These are phyloP conservation scores for Metellina segmentata DNA, from an alignment of 2,888 invertebrate genomes.

Conservation along the genomic window DNA sequence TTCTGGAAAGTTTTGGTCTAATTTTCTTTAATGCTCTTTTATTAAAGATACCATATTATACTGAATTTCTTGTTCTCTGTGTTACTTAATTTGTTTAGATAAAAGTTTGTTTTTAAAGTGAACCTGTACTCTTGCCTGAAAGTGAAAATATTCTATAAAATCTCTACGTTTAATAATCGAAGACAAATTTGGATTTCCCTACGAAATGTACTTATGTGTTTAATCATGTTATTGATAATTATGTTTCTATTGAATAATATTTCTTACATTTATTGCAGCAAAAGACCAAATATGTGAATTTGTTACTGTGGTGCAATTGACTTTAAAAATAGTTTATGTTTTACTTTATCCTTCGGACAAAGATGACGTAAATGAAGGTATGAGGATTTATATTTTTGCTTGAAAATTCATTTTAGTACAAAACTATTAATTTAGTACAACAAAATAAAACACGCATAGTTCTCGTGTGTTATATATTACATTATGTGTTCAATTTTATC, in stretches of 20 bases:
- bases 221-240: background rate
- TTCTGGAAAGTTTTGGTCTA: no score
- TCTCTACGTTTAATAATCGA: no score
- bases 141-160: no score
- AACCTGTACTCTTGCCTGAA: no score
- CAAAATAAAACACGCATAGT: no score
- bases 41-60: no score
- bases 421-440: background rate
- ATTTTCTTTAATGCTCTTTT: background rate
- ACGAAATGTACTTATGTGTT: background rate
- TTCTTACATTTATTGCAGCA: slow-evolving; percentile 41
- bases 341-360: slow-evolving; percentile 39
- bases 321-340: slow-evolving; percentile 62
- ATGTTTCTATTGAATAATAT: background rate
- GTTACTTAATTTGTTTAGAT: background rate
- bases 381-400: background rate
- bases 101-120: background rate
- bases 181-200: no score
- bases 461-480: no score
- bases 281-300: slow-evolving; percentile 70
- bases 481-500: no score
- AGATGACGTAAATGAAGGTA: slow-evolving; percentile 15
- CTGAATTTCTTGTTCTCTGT: background rate
- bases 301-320: slow-evolving; percentile 57
- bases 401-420: background rate